Percentiles rank a stretch among this genome's conserved stretches.
These are phyloP conservation scores for Cherax quadricarinatus DNA, from an alignment of 1,140 invertebrate species.

Conservation along the genomic window DNA sequence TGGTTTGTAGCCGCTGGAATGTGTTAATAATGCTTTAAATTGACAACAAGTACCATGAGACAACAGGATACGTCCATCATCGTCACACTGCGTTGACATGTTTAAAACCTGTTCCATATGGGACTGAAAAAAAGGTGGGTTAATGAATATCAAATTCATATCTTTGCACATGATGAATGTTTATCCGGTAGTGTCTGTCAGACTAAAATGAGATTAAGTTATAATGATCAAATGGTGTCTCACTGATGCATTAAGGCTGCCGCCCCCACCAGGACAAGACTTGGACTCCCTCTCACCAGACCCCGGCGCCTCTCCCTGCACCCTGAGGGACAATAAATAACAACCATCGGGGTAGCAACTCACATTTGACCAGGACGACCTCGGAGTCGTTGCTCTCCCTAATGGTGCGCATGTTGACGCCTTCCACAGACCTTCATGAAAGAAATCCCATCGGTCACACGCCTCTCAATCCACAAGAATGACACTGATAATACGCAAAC, in stretches of 20 bases:
- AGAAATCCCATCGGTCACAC: background rate
- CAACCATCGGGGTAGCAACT: background rate
- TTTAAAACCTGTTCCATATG: background rate
- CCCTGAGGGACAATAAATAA: background rate
- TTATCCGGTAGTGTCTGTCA: too few species aligned
- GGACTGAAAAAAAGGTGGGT: background rate
- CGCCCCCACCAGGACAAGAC: too few species aligned
- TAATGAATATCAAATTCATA: background rate
- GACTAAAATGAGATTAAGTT: too few species aligned
- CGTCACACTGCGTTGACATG: background rate
- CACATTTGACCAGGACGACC: slow-evolving; percentile 46
- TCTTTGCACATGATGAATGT: background rate
- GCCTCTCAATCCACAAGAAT: background rate
- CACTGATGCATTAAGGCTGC: too few species aligned
- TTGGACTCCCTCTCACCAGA: background rate
- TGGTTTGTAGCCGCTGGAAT: too few species aligned
- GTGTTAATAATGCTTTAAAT: too few species aligned
- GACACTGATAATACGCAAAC: background rate
- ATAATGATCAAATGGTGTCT: too few species aligned
- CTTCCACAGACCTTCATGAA: background rate
- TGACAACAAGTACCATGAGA: too few species aligned
- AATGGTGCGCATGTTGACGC: slow-evolving; percentile 36
- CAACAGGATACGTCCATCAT: too few species aligned
- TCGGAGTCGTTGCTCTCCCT: slow-evolving; percentile 43
- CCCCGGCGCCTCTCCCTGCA: background rate